phyloP scores from a whole-genome alignment of 2,113 vertebrate species.

The Nerophis lumbriciformis region DNA sequence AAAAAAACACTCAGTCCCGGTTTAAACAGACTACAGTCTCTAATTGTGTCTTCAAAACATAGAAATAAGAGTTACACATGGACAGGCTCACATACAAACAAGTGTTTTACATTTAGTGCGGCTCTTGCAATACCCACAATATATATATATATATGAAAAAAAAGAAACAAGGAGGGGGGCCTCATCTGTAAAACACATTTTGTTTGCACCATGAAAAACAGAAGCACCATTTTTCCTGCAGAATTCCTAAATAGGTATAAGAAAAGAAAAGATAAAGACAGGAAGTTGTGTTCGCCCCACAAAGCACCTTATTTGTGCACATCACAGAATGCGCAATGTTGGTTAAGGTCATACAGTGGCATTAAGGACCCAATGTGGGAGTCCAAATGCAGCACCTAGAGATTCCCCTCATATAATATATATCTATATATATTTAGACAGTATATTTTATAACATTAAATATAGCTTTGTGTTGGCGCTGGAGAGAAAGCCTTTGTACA shows the following conservation, averaged over 20 bases:
- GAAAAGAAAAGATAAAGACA: background rate
- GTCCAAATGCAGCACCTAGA: slow-evolving; percentile 51
- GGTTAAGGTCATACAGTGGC: slow-evolving; percentile 35
- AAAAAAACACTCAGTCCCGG: slow-evolving; percentile 62
- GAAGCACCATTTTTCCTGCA: slow-evolving; percentile 58
- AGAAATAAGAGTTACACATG: slow-evolving; percentile 2
- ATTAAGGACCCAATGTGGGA: slow-evolving; percentile 42
- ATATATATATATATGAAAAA: slow-evolving; percentile 12
- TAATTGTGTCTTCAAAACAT: slow-evolving; percentile 42
- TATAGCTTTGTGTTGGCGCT: slow-evolving; percentile 49
- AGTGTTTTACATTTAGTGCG: slow-evolving; percentile 40
- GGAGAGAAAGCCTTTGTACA: slow-evolving; percentile 47
- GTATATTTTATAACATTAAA: slow-evolving; percentile 48
- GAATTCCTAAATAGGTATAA: slow-evolving; percentile 14
- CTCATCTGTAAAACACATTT: slow-evolving; percentile 29
- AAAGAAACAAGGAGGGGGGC: slow-evolving; percentile 4
- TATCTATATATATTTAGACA: slow-evolving; percentile 22
- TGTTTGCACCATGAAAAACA: slow-evolving; percentile 47
- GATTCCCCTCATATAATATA: slow-evolving; percentile 10
- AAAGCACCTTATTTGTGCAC: slow-evolving; percentile 25
- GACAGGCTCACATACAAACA: slow-evolving; percentile 17
- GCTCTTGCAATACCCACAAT: slow-evolving; percentile 22
- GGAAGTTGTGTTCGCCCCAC: slow-evolving; percentile 19
- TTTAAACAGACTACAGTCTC: slow-evolving; percentile 54
- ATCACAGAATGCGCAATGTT: slow-evolving; percentile 19